Evolutionary conservation across 2,113 vertebrate species (phyloP).

Genomic region (Pseudopipra pipra): DNA sequence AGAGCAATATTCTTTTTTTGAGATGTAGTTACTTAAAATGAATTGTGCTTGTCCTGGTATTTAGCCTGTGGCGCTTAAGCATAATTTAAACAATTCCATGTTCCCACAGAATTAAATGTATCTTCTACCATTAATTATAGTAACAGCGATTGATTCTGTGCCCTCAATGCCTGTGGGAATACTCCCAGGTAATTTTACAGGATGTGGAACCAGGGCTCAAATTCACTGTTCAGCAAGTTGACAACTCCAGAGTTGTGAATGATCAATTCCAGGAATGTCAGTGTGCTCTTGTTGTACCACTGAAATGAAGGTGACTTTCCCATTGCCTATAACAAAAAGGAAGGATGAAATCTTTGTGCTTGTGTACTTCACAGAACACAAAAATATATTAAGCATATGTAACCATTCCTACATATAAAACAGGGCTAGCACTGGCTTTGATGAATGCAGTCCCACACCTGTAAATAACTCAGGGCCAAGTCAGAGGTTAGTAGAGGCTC

Average conservation of each 20-base stretch:
- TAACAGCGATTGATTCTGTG: neutral
- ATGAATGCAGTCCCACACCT: neutral
- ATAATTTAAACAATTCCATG: neutral
- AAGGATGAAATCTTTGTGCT: neutral
- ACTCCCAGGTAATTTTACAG: conserved; percentile 1
- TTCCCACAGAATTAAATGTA: conserved; percentile 14
- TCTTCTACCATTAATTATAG: conserved; percentile 25
- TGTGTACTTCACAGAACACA: neutral
- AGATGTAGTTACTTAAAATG: neutral
- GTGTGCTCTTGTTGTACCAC: neutral
- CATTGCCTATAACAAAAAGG: neutral
- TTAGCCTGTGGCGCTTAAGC: neutral
- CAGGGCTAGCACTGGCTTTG: neutral
- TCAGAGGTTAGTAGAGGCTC: neutral
- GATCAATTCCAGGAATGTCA: neutral
- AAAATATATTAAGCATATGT: neutral
- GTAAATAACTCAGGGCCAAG: neutral
- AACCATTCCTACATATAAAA: neutral
- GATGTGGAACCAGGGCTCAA: neutral
- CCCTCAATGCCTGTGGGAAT: neutral
- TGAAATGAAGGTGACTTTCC: neutral
- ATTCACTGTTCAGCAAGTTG: neutral
- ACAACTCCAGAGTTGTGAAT: neutral
- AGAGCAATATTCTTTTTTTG: neutral
- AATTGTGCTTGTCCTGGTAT: neutral